phyloP scores from a whole-genome alignment of 2,888 invertebrate species.

The Strigamia transsilvanica region DNA sequence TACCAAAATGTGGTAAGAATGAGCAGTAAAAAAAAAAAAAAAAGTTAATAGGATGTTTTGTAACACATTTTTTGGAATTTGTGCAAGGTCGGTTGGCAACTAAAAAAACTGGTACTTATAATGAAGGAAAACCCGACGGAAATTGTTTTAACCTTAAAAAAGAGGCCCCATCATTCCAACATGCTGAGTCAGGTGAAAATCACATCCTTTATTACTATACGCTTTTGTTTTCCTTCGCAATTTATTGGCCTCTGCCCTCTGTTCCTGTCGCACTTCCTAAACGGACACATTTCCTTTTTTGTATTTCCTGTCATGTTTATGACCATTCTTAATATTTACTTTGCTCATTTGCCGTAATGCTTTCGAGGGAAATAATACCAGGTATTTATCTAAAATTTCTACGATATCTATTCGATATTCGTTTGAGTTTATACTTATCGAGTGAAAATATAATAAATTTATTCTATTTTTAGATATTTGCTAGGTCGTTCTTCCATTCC shows the following conservation, averaged over 20 bases:
- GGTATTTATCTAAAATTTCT: not conserved
- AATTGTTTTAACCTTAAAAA: constrained; percentile 81
- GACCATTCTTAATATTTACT: not conserved
- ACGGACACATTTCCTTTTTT: constrained; percentile 8
- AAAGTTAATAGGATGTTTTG: constrained; percentile 24
- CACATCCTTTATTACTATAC: not conserved
- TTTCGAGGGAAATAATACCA: not conserved
- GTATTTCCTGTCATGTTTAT: not conserved
- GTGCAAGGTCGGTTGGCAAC: constrained; percentile 80
- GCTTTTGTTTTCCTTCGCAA: not conserved
- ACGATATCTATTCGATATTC: not conserved
- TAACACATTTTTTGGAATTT: constrained; percentile 51
- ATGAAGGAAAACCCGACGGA: constrained; percentile 80
- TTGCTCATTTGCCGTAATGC: not conserved
- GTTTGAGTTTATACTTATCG: not conserved
- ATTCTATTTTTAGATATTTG: not conserved
- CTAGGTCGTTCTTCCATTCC: constrained; percentile 1
- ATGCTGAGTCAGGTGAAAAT: constrained; percentile 74
- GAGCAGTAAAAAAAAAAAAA: constrained; percentile 11
- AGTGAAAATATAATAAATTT: not conserved
- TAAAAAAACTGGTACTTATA: constrained; percentile 76
- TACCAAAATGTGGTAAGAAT: constrained; percentile 69
- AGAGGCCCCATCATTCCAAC: constrained; percentile 78
- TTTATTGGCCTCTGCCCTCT: not conserved
- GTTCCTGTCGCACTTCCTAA: constrained; percentile 17